A percentile compares a stretch with the other conserved stretches of the same genome.
phyloP scores from a whole-genome alignment of 2,113 vertebrate species.

The Psilopsiagon aurifrons region DNA sequence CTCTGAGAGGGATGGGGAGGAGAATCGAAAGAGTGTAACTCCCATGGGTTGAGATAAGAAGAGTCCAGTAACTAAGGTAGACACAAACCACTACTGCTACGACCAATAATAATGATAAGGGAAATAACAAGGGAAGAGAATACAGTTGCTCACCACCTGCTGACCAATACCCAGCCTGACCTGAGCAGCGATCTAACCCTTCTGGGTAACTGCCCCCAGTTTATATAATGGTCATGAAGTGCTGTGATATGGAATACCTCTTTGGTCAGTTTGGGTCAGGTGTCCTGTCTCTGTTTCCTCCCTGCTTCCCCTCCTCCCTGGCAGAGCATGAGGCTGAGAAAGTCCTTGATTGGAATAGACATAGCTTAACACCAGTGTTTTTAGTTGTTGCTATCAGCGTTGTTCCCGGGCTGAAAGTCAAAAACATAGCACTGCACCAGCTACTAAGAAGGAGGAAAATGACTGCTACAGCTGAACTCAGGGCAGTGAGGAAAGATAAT shows the following conservation, averaged over 20 bases:
- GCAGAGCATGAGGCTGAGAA: too few relatives aligned
- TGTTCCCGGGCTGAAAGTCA: not conserved
- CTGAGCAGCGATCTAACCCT: too few relatives aligned
- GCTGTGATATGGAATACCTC: not conserved
- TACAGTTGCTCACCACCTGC: too few relatives aligned
- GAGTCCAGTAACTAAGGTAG: too few relatives aligned
- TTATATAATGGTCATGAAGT: not conserved
- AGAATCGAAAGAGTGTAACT: not conserved
- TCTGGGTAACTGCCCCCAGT: not conserved
- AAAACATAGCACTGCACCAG: not conserved
- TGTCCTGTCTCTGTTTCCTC: too few relatives aligned
- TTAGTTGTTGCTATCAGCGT: not conserved
- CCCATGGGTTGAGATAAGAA: too few relatives aligned
- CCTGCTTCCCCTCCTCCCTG: too few relatives aligned
- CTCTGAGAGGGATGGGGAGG: not conserved
- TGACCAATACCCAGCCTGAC: too few relatives aligned
- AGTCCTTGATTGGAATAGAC: too few relatives aligned
- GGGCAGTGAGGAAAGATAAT: not conserved
- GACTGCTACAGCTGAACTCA: not conserved
- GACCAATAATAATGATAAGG: not conserved
- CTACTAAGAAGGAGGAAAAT: not conserved
- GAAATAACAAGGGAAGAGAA: not conserved
- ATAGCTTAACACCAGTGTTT: too few relatives aligned
- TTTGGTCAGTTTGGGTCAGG: too few relatives aligned
- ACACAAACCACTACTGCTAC: too few relatives aligned